Percentiles rank a stretch among this genome's conserved stretches.
These are phyloP conservation scores for Drosophila quadrilineata DNA, from an alignment of 1,140 invertebrate genomes.

Conservation along the genomic window DNA sequence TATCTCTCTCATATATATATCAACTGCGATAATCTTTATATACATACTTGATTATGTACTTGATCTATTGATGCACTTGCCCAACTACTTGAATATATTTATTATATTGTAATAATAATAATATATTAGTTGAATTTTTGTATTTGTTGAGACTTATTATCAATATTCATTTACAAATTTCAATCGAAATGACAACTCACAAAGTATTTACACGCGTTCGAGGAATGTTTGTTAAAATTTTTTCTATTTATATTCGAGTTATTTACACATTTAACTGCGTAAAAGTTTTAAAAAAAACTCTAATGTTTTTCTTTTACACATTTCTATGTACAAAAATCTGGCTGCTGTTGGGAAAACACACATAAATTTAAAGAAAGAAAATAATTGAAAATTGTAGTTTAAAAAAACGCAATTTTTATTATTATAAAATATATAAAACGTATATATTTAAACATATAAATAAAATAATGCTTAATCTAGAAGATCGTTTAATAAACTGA, in stretches of 20 bases:
- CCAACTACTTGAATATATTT: not conserved
- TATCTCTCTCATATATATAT: not conserved
- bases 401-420: conserved; percentile 74
- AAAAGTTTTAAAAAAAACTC: too few relatives aligned
- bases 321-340: conserved; percentile 48
- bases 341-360: conserved; percentile 11
- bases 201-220: conserved; percentile 67
- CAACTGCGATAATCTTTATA: conserved; percentile 15
- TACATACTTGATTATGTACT: conserved; percentile 13
- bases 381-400: conserved; percentile 2
- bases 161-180: conserved; percentile 69
- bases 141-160: conserved; percentile 49
- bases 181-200: conserved; percentile 41
- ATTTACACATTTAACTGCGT: conserved; percentile 60
- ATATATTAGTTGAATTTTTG: conserved; percentile 24
- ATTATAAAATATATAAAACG: conserved; percentile 76
- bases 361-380: conserved; percentile 1
- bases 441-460: conserved; percentile 73
- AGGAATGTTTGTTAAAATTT: too few relatives aligned
- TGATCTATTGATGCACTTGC: conserved; percentile 14
- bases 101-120: too few relatives aligned
- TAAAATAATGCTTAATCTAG: conserved; percentile 73
- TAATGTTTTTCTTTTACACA: not conserved
- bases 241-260: too few relatives aligned
- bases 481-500: conserved; percentile 69